Percentiles rank a stretch among this genome's conserved stretches.
Evolutionary conservation across 2,797 vertebrate species (phyloP).

Genomic region (Arvicola amphibius): DNA sequence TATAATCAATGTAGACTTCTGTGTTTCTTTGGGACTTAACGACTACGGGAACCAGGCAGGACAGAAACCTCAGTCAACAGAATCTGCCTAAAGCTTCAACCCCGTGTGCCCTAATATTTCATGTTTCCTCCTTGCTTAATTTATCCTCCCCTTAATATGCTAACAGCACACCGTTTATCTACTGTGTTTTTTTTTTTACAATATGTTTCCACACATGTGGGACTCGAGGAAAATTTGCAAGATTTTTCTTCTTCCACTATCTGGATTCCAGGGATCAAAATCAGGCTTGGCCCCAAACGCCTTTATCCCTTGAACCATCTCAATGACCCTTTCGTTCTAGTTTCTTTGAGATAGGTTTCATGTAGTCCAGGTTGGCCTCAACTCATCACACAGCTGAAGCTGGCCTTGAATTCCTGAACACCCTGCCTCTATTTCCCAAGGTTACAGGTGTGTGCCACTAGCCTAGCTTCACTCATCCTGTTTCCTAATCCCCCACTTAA

Average conservation of each 20-base stretch:
- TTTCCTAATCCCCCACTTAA: not conserved
- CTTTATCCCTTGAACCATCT: not conserved
- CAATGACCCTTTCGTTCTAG: not conserved
- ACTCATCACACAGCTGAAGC: not conserved
- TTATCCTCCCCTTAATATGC: not conserved
- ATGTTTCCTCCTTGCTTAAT: not conserved
- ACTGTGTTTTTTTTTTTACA: not conserved
- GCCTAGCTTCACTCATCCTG: not conserved
- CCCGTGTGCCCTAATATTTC: not conserved
- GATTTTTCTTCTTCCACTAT: not conserved
- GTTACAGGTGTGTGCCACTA: not conserved
- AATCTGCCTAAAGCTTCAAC: constrained; percentile 19
- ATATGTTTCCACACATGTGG: not conserved
- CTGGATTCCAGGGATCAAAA: not conserved
- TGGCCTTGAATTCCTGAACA: not conserved
- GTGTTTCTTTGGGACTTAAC: no score
- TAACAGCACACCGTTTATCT: not conserved
- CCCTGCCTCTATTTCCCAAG: not conserved
- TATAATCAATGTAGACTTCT: no score
- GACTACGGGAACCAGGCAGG: no score
- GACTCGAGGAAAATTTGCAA: not conserved
- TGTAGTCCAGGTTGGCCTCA: not conserved
- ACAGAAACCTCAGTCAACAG: no score
- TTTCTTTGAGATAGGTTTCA: not conserved
- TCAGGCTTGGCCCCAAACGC: not conserved